Percentiles rank a stretch among this genome's conserved stretches.
Evolutionary conservation across 35 echinoderm and acorn worm species (phyloP).

Genomic region (Nesometra sesokonis): DNA sequence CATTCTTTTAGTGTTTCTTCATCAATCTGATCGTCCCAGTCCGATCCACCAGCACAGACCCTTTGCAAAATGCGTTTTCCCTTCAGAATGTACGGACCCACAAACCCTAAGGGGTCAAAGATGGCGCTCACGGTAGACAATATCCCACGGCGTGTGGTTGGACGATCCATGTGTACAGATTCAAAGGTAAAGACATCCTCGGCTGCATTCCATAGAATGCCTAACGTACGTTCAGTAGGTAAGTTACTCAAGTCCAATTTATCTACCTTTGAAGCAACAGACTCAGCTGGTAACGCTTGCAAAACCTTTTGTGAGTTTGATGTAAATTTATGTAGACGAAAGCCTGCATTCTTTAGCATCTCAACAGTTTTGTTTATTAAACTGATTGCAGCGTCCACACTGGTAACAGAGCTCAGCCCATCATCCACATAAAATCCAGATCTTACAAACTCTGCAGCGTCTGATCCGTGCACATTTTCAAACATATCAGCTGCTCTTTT

Average conservation of each 20-base stretch:
- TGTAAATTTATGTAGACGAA: conserved; percentile 36
- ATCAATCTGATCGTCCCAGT: conserved; percentile 31
- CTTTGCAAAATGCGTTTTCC: conserved; percentile 23
- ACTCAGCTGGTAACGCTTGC: conserved; percentile 7
- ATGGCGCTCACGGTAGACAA: conserved; percentile 31
- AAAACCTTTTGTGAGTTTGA: conserved; percentile 31
- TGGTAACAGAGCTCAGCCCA: conserved; percentile 32
- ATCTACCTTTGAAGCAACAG: neutral
- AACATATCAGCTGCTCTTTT: neutral
- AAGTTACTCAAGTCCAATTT: conserved; percentile 18
- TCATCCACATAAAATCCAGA: conserved; percentile 59
- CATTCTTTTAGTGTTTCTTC: neutral
- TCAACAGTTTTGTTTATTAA: neutral
- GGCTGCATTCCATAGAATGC: conserved; percentile 30
- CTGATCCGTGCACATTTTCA: neutral
- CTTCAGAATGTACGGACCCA: neutral
- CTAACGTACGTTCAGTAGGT: conserved; percentile 36
- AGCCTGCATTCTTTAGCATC: conserved; percentile 24
- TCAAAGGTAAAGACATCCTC: conserved; percentile 28
- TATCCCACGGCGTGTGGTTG: conserved; percentile 39
- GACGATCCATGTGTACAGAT: conserved; percentile 16
- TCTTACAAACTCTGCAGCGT: neutral
- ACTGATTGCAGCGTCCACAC: conserved; percentile 13
- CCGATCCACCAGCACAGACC: neutral
- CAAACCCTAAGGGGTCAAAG: neutral